Percentiles rank a stretch among this genome's conserved stretches.
Conservation (phyloP, 2,888 invertebrate genomes). For the Colletes collaris region DNA sequence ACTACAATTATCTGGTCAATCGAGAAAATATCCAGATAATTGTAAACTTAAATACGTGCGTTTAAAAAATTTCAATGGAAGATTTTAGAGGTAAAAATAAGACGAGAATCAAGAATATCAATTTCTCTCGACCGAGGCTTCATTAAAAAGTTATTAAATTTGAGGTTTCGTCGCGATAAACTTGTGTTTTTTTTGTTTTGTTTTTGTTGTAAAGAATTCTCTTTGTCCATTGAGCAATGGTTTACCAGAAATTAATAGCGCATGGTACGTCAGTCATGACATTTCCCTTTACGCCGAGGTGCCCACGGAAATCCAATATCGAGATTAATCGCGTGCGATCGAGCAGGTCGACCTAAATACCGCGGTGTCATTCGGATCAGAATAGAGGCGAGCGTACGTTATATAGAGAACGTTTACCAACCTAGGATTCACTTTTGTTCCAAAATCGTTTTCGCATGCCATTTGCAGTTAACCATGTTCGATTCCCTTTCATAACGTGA, state of each 20-base stretch:
- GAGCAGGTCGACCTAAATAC: conserved; percentile 57
- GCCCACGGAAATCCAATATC: conserved; percentile 57
- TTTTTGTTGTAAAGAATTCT: neutral
- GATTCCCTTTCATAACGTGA: neutral
- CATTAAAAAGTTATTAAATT: too few species aligned
- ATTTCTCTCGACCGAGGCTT: too few species aligned
- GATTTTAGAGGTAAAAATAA: too few species aligned
- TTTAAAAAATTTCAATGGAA: neutral
- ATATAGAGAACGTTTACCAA: conserved; percentile 25
- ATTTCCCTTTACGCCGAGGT: conserved; percentile 41
- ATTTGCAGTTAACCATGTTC: neutral
- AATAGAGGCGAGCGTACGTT: conserved; percentile 22
- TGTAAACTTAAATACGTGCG: too few species aligned
- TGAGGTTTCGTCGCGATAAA: neutral
- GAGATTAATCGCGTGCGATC: conserved; percentile 51
- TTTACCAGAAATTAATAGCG: conserved; percentile 37
- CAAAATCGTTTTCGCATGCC: neutral
- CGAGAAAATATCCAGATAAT: conserved; percentile 4
- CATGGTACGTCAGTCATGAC: conserved; percentile 42
- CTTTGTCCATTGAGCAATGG: neutral
- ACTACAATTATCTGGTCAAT: neutral
- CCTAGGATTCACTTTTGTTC: conserved; percentile 4
- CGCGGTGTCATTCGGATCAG: conserved; percentile 40
- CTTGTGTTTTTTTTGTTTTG: neutral
- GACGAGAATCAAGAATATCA: too few species aligned